These are phyloP conservation scores for Rhea americana DNA, from an alignment of 2,113 vertebrate genomes.

Conservation along the genomic window DNA sequence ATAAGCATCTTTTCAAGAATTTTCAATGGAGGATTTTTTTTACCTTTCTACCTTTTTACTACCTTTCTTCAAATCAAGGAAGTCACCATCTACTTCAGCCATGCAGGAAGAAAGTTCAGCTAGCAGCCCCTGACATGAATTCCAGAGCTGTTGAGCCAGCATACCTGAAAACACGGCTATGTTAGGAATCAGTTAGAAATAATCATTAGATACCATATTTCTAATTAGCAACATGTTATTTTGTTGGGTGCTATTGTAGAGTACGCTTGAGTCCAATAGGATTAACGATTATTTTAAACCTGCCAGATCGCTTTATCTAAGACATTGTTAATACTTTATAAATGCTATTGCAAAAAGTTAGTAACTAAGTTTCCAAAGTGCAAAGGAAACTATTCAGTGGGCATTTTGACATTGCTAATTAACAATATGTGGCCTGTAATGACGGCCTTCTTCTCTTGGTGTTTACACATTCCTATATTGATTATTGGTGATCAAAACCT, in stretches of 20 bases:
- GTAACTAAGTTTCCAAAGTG: background rate
- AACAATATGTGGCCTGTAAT: no score
- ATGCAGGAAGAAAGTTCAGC: background rate
- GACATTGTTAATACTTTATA: background rate
- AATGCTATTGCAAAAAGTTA: background rate
- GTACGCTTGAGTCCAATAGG: background rate
- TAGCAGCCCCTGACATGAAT: background rate
- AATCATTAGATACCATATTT: rapidly evolving
- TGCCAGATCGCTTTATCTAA: background rate
- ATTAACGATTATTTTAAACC: background rate
- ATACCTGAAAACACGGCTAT: background rate
- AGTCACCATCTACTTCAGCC: slow-evolving; percentile 37
- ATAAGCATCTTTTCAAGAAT: background rate
- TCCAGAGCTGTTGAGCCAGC: background rate
- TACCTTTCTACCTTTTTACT: background rate
- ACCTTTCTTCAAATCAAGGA: slow-evolving; percentile 43
- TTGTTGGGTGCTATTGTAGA: background rate
- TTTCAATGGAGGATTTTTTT: background rate
- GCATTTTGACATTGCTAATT: background rate
- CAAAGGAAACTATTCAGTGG: background rate
- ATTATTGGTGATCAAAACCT: background rate
- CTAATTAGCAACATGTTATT: background rate
- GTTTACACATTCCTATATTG: background rate
- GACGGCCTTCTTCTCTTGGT: background rate
- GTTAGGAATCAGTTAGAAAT: background rate